A percentile compares a stretch with the other conserved stretches of the same genome.
These are phyloP conservation scores for Eumeta japonica DNA, from an alignment of 1,140 invertebrate species.

Conservation along the genomic window DNA sequence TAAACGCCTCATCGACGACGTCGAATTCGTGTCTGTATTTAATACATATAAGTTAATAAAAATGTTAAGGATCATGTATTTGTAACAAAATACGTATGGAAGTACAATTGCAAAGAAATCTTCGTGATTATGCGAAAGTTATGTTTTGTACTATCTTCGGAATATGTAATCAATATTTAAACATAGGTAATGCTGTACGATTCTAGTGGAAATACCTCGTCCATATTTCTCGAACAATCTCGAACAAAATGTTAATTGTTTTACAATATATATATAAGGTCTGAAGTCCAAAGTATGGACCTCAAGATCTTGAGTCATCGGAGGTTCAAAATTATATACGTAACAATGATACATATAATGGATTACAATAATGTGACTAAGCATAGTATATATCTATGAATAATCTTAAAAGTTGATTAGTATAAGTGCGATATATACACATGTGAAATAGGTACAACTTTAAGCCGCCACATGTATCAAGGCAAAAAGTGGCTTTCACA, in stretches of 20 bases:
- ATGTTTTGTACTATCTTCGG: constrained; percentile 35
- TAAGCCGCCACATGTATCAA: too few relatives aligned
- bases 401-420: constrained; percentile 51
- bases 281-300: constrained; percentile 27
- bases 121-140: constrained; percentile 32
- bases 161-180: constrained; percentile 23
- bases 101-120: constrained; percentile 49
- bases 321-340: constrained; percentile 58
- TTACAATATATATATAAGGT: too few relatives aligned
- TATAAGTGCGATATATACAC: constrained; percentile 52
- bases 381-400: constrained; percentile 34
- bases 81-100: constrained; percentile 53
- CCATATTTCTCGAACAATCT: constrained; percentile 20
- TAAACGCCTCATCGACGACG: too few relatives aligned
- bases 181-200: constrained; percentile 48
- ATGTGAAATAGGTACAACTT: constrained; percentile 45
- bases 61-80: too few relatives aligned
- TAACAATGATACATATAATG: constrained; percentile 55
- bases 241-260: constrained; percentile 17
- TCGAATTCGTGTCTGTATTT: too few relatives aligned
- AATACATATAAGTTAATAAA: too few relatives aligned
- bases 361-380: constrained; percentile 51
- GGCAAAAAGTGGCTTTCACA: too few relatives aligned
- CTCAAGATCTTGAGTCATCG: constrained; percentile 37
- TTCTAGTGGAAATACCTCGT: constrained; percentile 35